These are phyloP conservation scores for Papilio polyxenes DNA, from an alignment of 1,140 invertebrate genomes.

Conservation along the genomic window DNA sequence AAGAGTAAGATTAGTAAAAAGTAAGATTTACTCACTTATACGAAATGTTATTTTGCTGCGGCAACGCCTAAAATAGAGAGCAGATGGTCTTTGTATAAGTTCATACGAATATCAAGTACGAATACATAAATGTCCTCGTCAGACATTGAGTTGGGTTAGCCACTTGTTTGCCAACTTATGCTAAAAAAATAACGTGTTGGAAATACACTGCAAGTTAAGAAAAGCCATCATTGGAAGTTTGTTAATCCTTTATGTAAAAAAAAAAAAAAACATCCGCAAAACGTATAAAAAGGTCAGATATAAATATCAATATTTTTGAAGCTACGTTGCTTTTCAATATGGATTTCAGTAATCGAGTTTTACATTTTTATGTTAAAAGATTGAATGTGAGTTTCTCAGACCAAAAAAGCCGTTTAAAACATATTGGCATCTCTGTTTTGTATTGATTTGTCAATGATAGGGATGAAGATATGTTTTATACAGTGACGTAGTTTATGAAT, in stretches of 20 bases:
- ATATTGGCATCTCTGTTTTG: too few relatives aligned
- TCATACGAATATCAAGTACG: not conserved
- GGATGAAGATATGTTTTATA: too few relatives aligned
- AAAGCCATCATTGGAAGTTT: constrained; percentile 4
- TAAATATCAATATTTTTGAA: not conserved
- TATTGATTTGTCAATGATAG: too few relatives aligned
- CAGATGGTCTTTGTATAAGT: not conserved
- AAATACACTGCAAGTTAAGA: not conserved
- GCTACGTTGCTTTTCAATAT: not conserved
- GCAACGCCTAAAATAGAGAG: too few relatives aligned
- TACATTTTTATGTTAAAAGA: not conserved
- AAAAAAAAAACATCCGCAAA: not conserved
- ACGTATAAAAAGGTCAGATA: not conserved
- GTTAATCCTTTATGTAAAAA: not conserved
- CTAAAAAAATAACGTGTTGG: constrained; percentile 9
- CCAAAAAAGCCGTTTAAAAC: too few relatives aligned
- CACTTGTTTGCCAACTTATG: constrained; percentile 7
- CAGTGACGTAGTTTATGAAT: too few relatives aligned
- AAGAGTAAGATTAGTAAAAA: too few relatives aligned
- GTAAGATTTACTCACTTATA: not conserved
- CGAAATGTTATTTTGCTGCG: not conserved
- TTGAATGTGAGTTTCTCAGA: too few relatives aligned
- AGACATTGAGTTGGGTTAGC: constrained; percentile 25
- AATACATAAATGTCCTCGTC: constrained; percentile 4
- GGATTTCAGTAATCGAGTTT: not conserved